Evolutionary conservation across 2,113 vertebrate genomes (phyloP).

Genomic region (Beaufortia kweichowensis): DNA sequence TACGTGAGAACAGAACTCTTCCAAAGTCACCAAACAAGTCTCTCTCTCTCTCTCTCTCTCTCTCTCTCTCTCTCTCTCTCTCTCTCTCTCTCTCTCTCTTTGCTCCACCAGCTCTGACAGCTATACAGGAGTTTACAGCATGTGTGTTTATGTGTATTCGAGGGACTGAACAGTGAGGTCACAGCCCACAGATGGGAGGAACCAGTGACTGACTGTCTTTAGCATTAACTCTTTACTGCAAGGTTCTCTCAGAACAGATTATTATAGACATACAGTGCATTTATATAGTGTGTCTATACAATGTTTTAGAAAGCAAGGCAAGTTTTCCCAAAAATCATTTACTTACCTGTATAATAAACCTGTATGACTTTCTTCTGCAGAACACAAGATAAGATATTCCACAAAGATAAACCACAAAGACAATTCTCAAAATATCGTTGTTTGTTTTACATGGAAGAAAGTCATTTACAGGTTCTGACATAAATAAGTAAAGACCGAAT

Average conservation of each 20-base stretch:
- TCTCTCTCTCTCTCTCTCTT: neutral
- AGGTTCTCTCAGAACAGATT: neutral
- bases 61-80: neutral
- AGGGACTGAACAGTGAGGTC: conserved; percentile 56
- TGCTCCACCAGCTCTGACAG: conserved; percentile 46
- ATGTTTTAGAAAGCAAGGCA: too few species aligned
- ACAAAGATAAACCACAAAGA: too few species aligned
- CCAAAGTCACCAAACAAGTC: neutral
- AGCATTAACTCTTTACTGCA: conserved; percentile 51
- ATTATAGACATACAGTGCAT: neutral
- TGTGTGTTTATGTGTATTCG: conserved; percentile 47
- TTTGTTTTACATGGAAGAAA: too few species aligned
- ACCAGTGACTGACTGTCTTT: conserved; percentile 39
- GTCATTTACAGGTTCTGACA: too few species aligned
- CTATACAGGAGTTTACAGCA: conserved; percentile 42
- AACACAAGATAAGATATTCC: too few species aligned
- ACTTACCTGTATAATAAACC: too few species aligned
- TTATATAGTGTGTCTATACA: neutral
- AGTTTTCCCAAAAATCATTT: too few species aligned
- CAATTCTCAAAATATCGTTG: neutral
- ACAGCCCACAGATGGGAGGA: conserved; percentile 43
- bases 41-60: neutral
- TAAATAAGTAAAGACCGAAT: too few species aligned
- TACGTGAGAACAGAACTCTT: neutral
- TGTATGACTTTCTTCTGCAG: too few species aligned